These are phyloP conservation scores for Cydia fagiglandana DNA, from an alignment of 1,140 invertebrate genomes.

Conservation along the genomic window DNA sequence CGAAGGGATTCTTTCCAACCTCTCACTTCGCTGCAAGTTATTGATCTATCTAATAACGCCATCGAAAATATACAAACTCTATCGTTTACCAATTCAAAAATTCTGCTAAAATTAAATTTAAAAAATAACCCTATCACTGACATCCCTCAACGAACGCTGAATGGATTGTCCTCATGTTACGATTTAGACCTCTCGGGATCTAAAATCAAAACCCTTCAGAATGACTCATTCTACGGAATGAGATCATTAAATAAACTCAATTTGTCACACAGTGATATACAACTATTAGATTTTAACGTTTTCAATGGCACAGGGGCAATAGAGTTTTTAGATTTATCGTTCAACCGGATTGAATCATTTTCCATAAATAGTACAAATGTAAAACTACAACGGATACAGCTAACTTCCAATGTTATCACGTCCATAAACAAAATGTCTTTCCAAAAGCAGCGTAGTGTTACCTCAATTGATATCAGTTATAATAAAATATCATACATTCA, in stretches of 20 bases:
- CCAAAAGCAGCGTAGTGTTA: neutral
- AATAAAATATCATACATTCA: slow-evolving; percentile 24
- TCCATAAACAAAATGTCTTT: neutral
- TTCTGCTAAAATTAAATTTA: neutral
- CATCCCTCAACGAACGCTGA: neutral
- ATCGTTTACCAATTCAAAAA: neutral
- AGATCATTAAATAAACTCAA: neutral
- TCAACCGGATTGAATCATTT: slow-evolving; percentile 13
- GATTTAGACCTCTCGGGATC: neutral
- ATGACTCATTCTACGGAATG: neutral
- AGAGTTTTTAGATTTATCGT: neutral
- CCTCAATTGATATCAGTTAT: neutral
- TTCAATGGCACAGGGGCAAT: slow-evolving; percentile 2
- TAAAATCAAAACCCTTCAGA: slow-evolving; percentile 11
- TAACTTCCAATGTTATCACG: neutral
- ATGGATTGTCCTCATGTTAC: neutral
- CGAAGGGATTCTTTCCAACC: neutral
- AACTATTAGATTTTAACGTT: neutral
- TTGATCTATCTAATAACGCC: slow-evolving; percentile 7
- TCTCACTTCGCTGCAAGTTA: neutral
- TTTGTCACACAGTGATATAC: neutral
- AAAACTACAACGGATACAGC: too few species aligned
- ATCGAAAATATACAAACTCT: neutral
- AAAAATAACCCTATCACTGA: neutral
- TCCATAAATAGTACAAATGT: neutral